These are phyloP conservation scores for Poecilia wingei DNA, from an alignment of 2,797 vertebrate species.

Conservation along the genomic window DNA sequence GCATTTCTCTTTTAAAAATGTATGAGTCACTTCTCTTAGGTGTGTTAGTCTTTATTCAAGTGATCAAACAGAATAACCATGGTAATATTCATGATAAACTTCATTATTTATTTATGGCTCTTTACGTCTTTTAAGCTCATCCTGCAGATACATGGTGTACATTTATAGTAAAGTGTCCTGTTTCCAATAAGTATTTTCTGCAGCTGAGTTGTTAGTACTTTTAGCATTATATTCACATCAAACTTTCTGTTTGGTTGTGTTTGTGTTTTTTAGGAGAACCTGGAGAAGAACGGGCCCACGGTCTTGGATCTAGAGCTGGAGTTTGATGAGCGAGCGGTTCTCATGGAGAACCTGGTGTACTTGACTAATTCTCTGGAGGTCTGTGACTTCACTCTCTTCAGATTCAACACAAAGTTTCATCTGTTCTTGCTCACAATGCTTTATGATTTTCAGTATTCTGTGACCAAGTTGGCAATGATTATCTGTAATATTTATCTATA, in stretches of 20 bases:
- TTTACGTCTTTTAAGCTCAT: conserved; percentile 28
- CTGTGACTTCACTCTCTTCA: not conserved
- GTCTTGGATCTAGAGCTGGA: conserved; percentile 94
- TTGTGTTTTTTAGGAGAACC: conserved; percentile 84
- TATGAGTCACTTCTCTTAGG: conserved; percentile 15
- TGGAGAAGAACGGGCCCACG: conserved; percentile 90
- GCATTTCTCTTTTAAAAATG: conserved; percentile 18
- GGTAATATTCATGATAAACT: conserved; percentile 46
- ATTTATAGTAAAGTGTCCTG: not conserved
- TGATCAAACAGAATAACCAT: conserved; percentile 27
- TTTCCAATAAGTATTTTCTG: not conserved
- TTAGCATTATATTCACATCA: not conserved
- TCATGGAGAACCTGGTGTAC: conserved; percentile 94
- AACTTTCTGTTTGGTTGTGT: not conserved
- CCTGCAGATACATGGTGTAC: conserved; percentile 6
- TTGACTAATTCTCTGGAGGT: conserved; percentile 96
- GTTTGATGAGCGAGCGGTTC: conserved; percentile 92
- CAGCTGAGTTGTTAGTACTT: not conserved
- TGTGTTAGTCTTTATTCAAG: conserved; percentile 30
- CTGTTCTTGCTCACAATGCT: not conserved
- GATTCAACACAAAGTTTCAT: not conserved
- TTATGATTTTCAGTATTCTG: not conserved
- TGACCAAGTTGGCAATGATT: not conserved
- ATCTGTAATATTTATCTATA: not conserved
- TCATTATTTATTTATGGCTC: conserved; percentile 29